Evolutionary conservation across 2,797 vertebrate species (phyloP).

Genomic region (Lacerta viridis): DNA sequence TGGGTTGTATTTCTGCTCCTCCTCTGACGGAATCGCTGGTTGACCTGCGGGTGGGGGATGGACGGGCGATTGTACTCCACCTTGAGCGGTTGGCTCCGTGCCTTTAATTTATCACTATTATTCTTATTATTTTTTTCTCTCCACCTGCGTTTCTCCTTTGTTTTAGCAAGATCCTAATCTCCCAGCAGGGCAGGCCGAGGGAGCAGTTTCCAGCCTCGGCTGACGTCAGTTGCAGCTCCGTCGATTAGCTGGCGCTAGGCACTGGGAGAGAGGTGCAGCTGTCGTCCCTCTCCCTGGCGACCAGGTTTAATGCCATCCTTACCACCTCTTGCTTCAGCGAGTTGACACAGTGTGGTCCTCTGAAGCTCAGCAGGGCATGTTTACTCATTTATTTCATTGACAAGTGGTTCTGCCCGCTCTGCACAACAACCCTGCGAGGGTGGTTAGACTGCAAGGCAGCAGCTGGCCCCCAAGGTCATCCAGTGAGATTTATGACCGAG

Average conservation of each 20-base stretch:
- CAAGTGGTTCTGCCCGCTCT: too few relatives aligned
- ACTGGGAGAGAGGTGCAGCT: conserved; percentile 69
- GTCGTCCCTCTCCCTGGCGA: conserved; percentile 68
- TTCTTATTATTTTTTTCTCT: not conserved
- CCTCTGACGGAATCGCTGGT: not conserved
- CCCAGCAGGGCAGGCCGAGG: conserved; percentile 73
- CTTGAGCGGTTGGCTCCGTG: conserved; percentile 54
- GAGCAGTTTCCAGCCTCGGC: conserved; percentile 66
- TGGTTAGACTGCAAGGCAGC: too few relatives aligned
- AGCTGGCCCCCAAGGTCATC: too few relatives aligned
- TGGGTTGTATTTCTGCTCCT: conserved; percentile 15
- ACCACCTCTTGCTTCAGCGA: conserved; percentile 32
- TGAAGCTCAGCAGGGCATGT: too few relatives aligned
- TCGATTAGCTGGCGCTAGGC: conserved; percentile 67
- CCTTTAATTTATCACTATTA: conserved; percentile 41
- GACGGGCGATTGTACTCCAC: not conserved
- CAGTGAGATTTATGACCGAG: too few relatives aligned
- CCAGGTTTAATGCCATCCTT: conserved; percentile 59
- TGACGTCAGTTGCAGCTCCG: conserved; percentile 72
- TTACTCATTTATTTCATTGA: too few relatives aligned
- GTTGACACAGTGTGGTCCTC: not conserved
- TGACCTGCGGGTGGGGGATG: not conserved
- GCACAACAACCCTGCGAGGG: too few relatives aligned
- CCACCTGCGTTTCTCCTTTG: conserved; percentile 42
- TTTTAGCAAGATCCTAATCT: conserved; percentile 73